phyloP scores from a whole-genome alignment of 1,140 invertebrate species.

The Lordiphosa mommai region DNA sequence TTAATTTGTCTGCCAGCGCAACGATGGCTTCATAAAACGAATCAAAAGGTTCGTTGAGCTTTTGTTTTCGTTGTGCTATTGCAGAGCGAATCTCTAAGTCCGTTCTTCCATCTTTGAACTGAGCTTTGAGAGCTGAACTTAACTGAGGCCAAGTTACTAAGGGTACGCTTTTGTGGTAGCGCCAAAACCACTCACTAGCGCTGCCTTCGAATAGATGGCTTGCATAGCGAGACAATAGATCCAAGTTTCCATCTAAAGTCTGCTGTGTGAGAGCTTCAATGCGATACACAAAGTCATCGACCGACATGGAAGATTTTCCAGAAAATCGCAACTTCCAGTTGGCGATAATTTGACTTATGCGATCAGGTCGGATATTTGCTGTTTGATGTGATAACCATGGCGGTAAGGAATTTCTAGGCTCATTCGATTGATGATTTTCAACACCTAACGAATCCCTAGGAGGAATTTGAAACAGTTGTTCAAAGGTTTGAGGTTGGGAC shows the following conservation, averaged over 20 bases:
- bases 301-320: not conserved
- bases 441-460: not conserved
- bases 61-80: conserved; percentile 12
- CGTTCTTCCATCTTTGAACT: conserved; percentile 10
- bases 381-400: no score
- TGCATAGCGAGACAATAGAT: conserved; percentile 4
- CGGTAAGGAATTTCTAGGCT: not conserved
- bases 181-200: conserved; percentile 9
- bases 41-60: conserved; percentile 3
- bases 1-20: not conserved
- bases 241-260: conserved; percentile 10
- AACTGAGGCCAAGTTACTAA: conserved; percentile 1
- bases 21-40: not conserved
- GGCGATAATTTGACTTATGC: conserved; percentile 10
- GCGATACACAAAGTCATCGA: conserved; percentile 9
- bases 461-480: conserved; percentile 2
- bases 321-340: conserved; percentile 15
- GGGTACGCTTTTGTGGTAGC: conserved; percentile 10
- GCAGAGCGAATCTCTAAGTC: conserved; percentile 5
- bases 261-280: conserved; percentile 9
- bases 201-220: conserved; percentile 7
- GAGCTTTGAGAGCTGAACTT: not conserved
- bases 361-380: conserved; percentile 1
- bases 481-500: not conserved
- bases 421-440: not conserved